Evolutionary conservation across 2,797 vertebrate genomes (phyloP), one percentile per base, ranked within the genome.

Genomic region (Carduelis carduelis): DNA sequence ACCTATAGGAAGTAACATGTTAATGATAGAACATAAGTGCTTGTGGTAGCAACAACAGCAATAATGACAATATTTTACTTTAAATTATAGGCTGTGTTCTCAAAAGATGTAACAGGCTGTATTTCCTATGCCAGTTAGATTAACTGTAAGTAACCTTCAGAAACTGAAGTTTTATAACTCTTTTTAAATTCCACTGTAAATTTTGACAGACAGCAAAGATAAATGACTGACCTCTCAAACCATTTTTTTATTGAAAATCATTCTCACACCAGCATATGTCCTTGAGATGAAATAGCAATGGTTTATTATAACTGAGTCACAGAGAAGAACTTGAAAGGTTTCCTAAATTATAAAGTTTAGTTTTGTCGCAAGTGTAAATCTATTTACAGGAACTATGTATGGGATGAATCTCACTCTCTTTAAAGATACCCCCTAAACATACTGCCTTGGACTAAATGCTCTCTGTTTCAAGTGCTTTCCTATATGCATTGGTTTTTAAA

Each of bases 161-260:
- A 91, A 93, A 37, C 34, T 41, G 28, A 84, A 77, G 50, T 75
- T 86, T 59, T 87, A 69, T 81, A 79, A 81, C 20, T 70, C 69
- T 87, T 89, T 81, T 75, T 80, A 86, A 81, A 60, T 59, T 83
- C 95, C 44, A 23, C 44, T 56, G 66, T 79, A 88, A 66, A 72
- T 87, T 78, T 81, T 83, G 87, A 74, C 63, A 83, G 57, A 66
- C 64, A 95, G 69, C 3, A 66, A 81, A 69, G 75, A 91, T 63
- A 83, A 92, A 91, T 30, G 55, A 59, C 69, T 56, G 66, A 32
- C 21, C 28, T 78, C 49, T 66, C 55, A 71, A 89, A 88, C 8
- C 4, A 56, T 28, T 89, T 88, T 87, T 78, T 74, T 26, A 64
- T 64, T 72, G 72, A 91, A 96, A 96, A 95, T 77, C 23, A 50